A percentile compares a stretch with the other conserved stretches of the same genome.
phyloP scores from a whole-genome alignment of 1,140 invertebrate genomes.

The Aphis gossypii region DNA sequence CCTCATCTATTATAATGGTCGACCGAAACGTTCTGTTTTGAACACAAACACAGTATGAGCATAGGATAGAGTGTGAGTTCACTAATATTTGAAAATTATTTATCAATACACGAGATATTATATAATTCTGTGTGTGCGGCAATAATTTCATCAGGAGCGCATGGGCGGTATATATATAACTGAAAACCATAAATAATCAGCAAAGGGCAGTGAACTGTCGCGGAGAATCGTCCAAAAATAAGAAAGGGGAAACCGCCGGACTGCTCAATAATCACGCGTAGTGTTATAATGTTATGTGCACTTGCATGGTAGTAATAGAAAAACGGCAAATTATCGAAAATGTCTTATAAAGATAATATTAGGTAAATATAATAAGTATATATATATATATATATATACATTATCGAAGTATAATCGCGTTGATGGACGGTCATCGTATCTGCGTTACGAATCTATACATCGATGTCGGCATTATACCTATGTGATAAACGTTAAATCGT shows the following conservation, averaged over 20 bases:
- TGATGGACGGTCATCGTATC: neutral
- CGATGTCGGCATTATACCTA: neutral
- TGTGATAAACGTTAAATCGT: neutral
- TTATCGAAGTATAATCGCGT: neutral
- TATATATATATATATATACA: too few relatives aligned
- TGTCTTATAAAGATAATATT: neutral
- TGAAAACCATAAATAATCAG: conserved; percentile 1
- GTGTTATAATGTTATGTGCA: neutral
- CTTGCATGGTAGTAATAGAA: neutral
- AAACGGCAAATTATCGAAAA: neutral
- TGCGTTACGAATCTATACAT: conserved; percentile 2
- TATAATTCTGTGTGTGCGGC: neutral
- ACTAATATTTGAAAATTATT: neutral
- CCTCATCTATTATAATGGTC: too few relatives aligned
- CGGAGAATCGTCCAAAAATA: conserved; percentile 19
- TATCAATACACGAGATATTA: neutral
- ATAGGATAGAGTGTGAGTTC: neutral
- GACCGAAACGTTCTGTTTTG: neutral
- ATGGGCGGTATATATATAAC: neutral
- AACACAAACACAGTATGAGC: neutral
- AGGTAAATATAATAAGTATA: neutral
- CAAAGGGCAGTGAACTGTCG: conserved; percentile 22
- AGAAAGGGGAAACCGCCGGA: neutral
- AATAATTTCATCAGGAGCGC: neutral
- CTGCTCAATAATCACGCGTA: neutral